phyloP scores from a whole-genome alignment of 2,113 vertebrate species.

The Tapirus terrestris region DNA sequence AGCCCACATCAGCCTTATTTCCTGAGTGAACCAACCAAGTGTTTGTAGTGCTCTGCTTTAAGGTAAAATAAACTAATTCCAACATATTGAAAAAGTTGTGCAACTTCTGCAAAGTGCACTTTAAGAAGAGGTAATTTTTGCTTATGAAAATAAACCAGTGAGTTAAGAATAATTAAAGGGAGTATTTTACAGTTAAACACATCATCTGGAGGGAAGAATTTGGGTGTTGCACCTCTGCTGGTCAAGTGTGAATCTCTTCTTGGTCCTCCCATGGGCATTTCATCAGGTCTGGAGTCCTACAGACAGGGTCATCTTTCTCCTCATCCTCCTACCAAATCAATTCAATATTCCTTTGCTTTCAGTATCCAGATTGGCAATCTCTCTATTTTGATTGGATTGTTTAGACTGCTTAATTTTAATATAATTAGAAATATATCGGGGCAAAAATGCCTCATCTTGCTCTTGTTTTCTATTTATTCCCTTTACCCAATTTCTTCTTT shows the following conservation, averaged over 20 bases:
- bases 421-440: background rate
- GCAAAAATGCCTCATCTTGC: background rate
- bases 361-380: no score
- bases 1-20: background rate
- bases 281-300: background rate
- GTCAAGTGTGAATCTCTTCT: background rate
- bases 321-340: background rate
- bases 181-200: no score
- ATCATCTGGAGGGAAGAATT: no score
- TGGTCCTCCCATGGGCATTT: rapidly evolving
- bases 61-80: background rate
- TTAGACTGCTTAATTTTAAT: background rate
- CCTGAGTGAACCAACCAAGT: background rate
- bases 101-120: background rate
- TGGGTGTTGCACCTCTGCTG: background rate
- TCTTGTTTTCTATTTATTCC: background rate
- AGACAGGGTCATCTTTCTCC: background rate
- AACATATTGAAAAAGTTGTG: background rate
- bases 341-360: background rate
- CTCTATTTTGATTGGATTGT: background rate
- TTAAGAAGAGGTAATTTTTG: background rate
- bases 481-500: background rate
- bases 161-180: background rate
- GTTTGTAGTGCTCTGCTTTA: background rate
- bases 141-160: background rate